Evolutionary conservation across 1,140 invertebrate species (phyloP).

Genomic region (Diplogasteroides magnus): DNA sequence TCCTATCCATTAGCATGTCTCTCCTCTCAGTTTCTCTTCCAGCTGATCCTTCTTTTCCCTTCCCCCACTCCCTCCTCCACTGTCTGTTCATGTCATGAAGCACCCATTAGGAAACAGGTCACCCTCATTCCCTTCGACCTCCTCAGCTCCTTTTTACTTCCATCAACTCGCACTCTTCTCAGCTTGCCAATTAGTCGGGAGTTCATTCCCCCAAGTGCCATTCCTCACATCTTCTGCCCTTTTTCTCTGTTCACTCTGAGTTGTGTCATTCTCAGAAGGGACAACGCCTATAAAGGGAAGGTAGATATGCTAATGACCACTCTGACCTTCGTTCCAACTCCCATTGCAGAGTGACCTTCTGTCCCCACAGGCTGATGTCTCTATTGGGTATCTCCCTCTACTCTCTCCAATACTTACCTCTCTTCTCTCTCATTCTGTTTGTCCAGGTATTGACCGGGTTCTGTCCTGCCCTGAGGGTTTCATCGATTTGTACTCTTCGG

Average conservation of each 20-base stretch:
- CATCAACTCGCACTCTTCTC: conserved; percentile 6
- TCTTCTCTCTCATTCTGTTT: not conserved
- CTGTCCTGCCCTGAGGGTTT: conserved; percentile 9
- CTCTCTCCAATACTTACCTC: not conserved
- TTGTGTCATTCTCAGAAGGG: not conserved
- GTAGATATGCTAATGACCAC: not conserved
- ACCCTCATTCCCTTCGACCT: conserved; percentile 11
- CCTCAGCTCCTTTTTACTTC: not conserved
- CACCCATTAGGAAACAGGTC: conserved; percentile 19
- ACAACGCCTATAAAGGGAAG: conserved; percentile 4
- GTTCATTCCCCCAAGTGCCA: not conserved
- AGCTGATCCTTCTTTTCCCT: not conserved
- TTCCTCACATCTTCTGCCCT: not conserved
- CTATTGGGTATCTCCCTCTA: too few relatives aligned
- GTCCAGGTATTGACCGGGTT: conserved; percentile 7
- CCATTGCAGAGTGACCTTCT: not conserved
- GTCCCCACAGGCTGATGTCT: not conserved
- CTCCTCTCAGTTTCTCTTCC: conserved; percentile 5
- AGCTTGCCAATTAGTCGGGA: not conserved
- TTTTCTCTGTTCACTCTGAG: not conserved
- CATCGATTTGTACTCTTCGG: conserved; percentile 3
- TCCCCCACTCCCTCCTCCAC: conserved; percentile 5
- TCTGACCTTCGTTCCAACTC: not conserved
- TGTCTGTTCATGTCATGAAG: conserved; percentile 13
- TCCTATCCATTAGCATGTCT: not conserved